Evolutionary conservation across 2,797 vertebrate genomes (phyloP).

Genomic region (Sebastes taczanowskii): DNA sequence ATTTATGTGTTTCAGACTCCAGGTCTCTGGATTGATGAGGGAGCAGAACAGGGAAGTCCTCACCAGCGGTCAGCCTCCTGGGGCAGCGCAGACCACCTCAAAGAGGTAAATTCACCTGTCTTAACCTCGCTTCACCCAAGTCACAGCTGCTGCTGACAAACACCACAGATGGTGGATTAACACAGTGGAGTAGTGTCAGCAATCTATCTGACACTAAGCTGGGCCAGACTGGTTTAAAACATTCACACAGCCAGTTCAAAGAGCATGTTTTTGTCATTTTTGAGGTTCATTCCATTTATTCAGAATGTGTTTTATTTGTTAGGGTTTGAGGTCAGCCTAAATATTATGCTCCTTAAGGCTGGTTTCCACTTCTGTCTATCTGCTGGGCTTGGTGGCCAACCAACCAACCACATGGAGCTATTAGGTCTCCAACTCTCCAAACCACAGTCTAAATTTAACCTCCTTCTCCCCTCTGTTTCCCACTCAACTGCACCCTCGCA

Average conservation of each 20-base stretch:
- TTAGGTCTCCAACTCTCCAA: slow-evolving; percentile 61
- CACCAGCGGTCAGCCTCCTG: slow-evolving; percentile 97
- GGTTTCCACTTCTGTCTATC: slow-evolving; percentile 64
- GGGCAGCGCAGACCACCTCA: slow-evolving; percentile 95
- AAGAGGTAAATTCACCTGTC: slow-evolving; percentile 86
- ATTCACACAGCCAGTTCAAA: neutral
- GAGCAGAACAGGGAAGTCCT: slow-evolving; percentile 85
- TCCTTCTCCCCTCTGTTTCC: slow-evolving; percentile 49
- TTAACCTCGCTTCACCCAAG: neutral
- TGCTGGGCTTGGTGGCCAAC: slow-evolving; percentile 54
- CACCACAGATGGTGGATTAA: neutral
- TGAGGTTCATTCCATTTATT: slow-evolving; percentile 52
- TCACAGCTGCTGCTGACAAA: slow-evolving; percentile 2
- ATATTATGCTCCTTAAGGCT: slow-evolving; percentile 56
- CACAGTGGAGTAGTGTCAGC: neutral
- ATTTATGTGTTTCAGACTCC: slow-evolving; percentile 86
- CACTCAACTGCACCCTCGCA: slow-evolving; percentile 47
- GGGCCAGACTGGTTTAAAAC: neutral
- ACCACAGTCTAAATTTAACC: slow-evolving; percentile 75
- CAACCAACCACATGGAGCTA: slow-evolving; percentile 65
- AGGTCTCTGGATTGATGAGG: slow-evolving; percentile 93
- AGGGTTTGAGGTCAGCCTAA: slow-evolving; percentile 66
- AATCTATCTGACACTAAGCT: neutral
- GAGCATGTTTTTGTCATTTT: slow-evolving; percentile 48
- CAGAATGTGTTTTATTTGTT: slow-evolving; percentile 64